Evolutionary conservation across 1,140 invertebrate genomes (phyloP).

Genomic region (Drosophila obscura): DNA sequence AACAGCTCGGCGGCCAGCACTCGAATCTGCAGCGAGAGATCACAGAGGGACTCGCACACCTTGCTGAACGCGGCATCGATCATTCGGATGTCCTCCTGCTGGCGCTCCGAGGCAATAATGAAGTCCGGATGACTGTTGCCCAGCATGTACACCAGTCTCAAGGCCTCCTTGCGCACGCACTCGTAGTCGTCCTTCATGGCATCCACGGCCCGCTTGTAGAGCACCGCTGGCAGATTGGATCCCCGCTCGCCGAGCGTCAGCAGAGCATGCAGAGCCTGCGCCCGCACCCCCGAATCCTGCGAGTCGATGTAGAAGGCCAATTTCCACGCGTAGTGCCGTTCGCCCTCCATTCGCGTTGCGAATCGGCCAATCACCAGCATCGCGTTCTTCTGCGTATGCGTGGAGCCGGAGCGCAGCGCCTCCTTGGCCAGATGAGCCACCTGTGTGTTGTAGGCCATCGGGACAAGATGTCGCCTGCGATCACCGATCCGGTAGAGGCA

Average conservation of each 20-base stretch:
- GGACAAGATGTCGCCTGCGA: conserved; percentile 53
- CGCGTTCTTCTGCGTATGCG: conserved; percentile 91
- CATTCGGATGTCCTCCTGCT: conserved; percentile 91
- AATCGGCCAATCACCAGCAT: conserved; percentile 89
- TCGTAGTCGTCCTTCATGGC: conserved; percentile 97
- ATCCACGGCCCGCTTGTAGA: conserved; percentile 92
- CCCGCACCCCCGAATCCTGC: conserved; percentile 95
- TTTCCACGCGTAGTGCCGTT: conserved; percentile 87
- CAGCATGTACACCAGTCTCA: conserved; percentile 93
- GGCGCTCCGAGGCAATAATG: conserved; percentile 85
- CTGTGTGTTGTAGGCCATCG: conserved; percentile 69
- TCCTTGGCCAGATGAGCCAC: conserved; percentile 85
- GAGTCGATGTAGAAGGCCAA: conserved; percentile 92
- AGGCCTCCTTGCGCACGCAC: conserved; percentile 93
- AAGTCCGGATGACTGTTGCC: conserved; percentile 94
- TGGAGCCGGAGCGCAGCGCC: conserved; percentile 89
- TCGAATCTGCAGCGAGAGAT: conserved; percentile 94
- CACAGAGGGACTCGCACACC: conserved; percentile 96
- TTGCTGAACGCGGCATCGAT: conserved; percentile 98
- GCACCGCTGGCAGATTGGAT: conserved; percentile 89
- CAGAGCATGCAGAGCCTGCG: conserved; percentile 93
- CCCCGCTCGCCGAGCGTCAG: conserved; percentile 87
- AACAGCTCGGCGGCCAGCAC: conserved; percentile 90
- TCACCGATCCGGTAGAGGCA: conserved; percentile 75
- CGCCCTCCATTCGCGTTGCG: conserved; percentile 85